These are phyloP conservation scores for Clarias magur DNA, from an alignment of 2,113 vertebrate species.

Conservation along the genomic window DNA sequence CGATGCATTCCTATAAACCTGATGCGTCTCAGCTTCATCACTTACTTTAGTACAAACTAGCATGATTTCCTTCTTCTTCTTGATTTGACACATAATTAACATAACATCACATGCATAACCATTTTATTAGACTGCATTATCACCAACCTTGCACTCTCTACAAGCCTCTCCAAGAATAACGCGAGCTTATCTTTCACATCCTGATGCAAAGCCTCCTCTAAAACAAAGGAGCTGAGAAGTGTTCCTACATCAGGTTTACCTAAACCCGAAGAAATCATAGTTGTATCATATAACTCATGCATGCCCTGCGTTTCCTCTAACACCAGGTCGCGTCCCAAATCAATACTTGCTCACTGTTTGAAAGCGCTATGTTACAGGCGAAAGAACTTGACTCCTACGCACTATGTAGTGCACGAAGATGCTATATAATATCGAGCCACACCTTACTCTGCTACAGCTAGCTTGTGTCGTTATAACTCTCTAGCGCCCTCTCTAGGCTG, in stretches of 20 bases:
- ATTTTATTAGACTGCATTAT: neutral
- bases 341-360: neutral
- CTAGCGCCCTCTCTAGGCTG: neutral
- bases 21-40: neutral
- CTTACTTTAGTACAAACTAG: neutral
- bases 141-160: slow-evolving; percentile 52
- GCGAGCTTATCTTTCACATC: slow-evolving; percentile 48
- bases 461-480: neutral
- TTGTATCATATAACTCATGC: neutral
- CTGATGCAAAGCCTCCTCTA: neutral
- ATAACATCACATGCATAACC: too few relatives aligned
- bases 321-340: neutral
- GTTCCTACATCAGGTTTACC: neutral
- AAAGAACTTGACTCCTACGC: neutral
- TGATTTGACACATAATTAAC: neutral
- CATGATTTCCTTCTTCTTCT: neutral
- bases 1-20: neutral
- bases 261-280: slow-evolving; percentile 6
- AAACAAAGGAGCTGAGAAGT: neutral
- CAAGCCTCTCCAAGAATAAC: slow-evolving; percentile 62
- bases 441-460: neutral
- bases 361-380: neutral
- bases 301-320: neutral
- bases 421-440: neutral
- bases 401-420: neutral